Conservation (phyloP, 1,140 invertebrate species). For the Eupristina koningsbergeri region DNA sequence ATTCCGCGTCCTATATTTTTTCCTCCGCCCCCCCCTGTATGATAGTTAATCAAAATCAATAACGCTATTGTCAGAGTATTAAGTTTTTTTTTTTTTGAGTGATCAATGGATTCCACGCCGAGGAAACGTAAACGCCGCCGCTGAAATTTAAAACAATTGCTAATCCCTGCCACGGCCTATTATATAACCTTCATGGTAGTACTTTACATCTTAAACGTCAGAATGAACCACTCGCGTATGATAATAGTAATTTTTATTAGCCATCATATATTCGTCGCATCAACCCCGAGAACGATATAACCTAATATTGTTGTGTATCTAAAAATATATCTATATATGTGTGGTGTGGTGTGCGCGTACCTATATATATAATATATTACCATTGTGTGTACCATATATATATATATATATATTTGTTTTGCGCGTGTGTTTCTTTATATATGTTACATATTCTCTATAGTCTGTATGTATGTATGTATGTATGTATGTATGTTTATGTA, state of each 20-base stretch:
- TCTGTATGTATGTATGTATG: no score
- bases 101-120: conserved; percentile 26
- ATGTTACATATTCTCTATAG: no score
- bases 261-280: conserved; percentile 39
- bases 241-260: conserved; percentile 38
- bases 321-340: no score
- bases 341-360: no score
- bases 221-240: conserved; percentile 25
- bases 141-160: conserved; percentile 28
- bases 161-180: not conserved
- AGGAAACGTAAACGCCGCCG: not conserved
- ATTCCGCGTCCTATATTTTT: conserved; percentile 44
- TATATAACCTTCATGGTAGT: not conserved
- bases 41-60: conserved; percentile 47
- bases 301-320: no score
- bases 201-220: conserved; percentile 29
- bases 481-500: conserved; percentile 2
- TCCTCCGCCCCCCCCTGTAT: conserved; percentile 39
- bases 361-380: no score
- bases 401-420: no score
- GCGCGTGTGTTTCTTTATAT: no score
- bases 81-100: conserved; percentile 31
- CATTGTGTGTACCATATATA: no score
- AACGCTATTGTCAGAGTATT: conserved; percentile 40
- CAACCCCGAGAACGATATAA: conserved; percentile 46